Percentiles rank a stretch among this genome's conserved stretches.
phyloP scores from a whole-genome alignment of 2,113 vertebrate species.

The Halcyon senegalensis region DNA sequence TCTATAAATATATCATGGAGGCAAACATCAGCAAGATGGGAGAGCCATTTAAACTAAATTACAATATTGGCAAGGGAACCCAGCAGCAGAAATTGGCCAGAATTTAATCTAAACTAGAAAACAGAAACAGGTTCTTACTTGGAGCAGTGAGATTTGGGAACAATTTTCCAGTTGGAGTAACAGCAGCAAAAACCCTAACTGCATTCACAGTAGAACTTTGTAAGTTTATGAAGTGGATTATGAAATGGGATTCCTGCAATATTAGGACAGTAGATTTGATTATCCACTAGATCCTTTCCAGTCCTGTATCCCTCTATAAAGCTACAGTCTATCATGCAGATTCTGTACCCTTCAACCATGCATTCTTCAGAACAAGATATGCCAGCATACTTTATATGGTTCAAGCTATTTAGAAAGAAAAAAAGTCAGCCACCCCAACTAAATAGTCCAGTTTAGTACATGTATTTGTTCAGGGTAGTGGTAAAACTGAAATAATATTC shows the following conservation, averaged over 20 bases:
- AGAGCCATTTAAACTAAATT: background rate
- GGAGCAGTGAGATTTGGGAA: background rate
- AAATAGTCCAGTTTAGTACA: background rate
- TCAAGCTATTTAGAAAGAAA: background rate
- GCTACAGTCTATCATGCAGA: background rate
- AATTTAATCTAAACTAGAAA: background rate
- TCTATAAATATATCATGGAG: conserved; percentile 18
- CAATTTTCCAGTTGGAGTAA: background rate
- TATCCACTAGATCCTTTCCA: background rate
- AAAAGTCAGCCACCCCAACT: background rate
- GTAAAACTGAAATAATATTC: conserved; percentile 3
- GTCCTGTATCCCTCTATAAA: background rate
- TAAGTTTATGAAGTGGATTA: background rate
- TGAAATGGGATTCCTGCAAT: background rate
- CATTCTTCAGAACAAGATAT: background rate
- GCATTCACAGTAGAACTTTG: background rate
- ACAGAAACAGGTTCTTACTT: background rate
- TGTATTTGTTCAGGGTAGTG: background rate
- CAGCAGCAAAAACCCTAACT: background rate
- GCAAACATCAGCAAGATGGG: background rate
- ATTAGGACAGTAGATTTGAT: background rate
- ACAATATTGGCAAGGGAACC: background rate
- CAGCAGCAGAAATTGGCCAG: background rate
- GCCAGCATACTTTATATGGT: background rate
- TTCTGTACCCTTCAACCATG: background rate